Evolutionary conservation across 2,113 vertebrate genomes (phyloP), one percentile per base, ranked within the genome.

Genomic region (Serilophus lunatus): DNA sequence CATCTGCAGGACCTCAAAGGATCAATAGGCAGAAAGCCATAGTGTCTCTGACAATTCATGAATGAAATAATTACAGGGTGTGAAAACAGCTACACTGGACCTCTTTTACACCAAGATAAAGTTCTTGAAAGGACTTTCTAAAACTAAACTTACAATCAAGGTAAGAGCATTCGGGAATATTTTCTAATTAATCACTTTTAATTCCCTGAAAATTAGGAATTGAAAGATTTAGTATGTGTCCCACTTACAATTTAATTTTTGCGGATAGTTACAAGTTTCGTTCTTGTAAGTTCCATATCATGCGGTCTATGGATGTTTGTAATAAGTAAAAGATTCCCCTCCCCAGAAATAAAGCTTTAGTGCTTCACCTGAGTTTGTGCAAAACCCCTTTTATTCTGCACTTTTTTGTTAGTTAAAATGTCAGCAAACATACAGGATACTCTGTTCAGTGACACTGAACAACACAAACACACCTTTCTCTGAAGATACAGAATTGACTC

Each of bases 341-440:
- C 42, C 44, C 44, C 7, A 35, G 69, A 91, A 83, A 96, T 61
- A 94, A 47, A 85, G 45, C 44, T 74, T 38, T 38, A 65, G 66
- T 60, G 23, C 15, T 92, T 56, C 71, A 24, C 14, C 47, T 81
- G 45, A 86, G 47, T 60, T 86, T 53, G 23, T 44, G 38, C 44
- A 40, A 90, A 82, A 38, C 6, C 13, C 49, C 22, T 50, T 61
- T 74, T 47, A 31, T 49, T 3, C 15, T 54, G 24, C 68, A 51
- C 54, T n/a, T 75, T 44, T 94, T 38, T 42, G 33, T 86, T 91
- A 60, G 91, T 76, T 80, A 86, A 72, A 80, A 95, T 65, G 81
- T 91, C 87, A 97, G 75, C 65, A 95, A 92, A 64, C 59, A 65
- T 29, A 89, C 22, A 95, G 70, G 49, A 35, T 89, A 35, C 40